Conservation (phyloP, 23 tunicate species). For the Aplidium turbinatum region DNA sequence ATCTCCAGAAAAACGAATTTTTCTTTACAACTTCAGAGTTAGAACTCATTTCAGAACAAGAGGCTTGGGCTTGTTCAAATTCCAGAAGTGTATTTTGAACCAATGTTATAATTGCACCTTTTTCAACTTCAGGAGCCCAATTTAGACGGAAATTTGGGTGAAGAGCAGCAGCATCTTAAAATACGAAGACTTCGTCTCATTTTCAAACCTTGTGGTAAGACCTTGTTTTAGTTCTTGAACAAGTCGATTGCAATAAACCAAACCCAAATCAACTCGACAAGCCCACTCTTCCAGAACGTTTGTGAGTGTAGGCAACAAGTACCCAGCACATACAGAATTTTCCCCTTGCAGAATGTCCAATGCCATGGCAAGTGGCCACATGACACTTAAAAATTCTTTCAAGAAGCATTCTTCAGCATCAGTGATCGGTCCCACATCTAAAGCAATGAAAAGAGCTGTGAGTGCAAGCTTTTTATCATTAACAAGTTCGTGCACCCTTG, state of each 20-base stretch:
- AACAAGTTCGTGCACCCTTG: not conserved
- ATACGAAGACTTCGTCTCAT: not conserved
- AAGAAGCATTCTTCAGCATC: not conserved
- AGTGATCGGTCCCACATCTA: not conserved
- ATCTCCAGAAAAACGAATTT: slow-evolving; percentile 1
- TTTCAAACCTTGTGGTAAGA: not conserved
- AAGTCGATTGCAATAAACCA: not conserved
- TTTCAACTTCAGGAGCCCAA: not conserved
- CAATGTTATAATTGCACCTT: not conserved
- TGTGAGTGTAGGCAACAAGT: not conserved
- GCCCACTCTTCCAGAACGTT: not conserved
- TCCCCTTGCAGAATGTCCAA: not conserved
- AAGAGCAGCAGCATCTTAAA: not conserved
- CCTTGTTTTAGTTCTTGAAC: not conserved
- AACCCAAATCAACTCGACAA: not conserved
- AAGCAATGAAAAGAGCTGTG: not conserved
- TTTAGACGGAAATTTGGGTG: not conserved
- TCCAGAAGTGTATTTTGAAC: not conserved
- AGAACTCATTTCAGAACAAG: not conserved
- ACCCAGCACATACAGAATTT: not conserved
- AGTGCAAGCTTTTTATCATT: not conserved
- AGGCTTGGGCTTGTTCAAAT: not conserved
- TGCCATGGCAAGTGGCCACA: not conserved
- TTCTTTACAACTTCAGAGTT: not conserved
- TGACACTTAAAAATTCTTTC: not conserved